A percentile compares a stretch with the other conserved stretches of the same genome.
Evolutionary conservation across 2,797 vertebrate species (phyloP).

Genomic region (Microhierax caerulescens): DNA sequence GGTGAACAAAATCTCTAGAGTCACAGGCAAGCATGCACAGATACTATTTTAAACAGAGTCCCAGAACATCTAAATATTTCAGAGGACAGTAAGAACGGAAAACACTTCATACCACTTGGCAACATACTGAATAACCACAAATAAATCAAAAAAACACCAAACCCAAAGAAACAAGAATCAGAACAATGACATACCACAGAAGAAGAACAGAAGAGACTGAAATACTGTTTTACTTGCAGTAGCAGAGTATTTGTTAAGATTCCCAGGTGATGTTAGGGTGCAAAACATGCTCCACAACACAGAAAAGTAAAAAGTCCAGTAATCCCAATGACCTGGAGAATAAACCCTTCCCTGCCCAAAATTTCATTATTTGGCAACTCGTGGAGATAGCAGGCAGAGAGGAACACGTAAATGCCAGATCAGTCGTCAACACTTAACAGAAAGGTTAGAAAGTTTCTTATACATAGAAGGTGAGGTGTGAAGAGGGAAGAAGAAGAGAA

Average conservation of each 20-base stretch:
- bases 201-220: neutral
- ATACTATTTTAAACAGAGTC: neutral
- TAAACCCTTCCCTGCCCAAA: neutral
- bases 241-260: neutral
- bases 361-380: neutral
- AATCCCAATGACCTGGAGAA: neutral
- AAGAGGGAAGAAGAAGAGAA: neutral
- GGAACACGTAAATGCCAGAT: neutral
- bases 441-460: neutral
- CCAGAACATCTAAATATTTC: neutral
- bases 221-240: neutral
- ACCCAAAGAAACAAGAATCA: neutral
- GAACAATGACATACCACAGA: neutral
- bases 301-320: neutral
- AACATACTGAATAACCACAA: neutral
- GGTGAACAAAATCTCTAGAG: neutral
- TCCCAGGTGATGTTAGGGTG: neutral
- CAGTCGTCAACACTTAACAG: neutral
- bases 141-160: neutral
- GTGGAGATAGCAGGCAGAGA: neutral
- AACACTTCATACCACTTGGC: neutral
- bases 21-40: neutral
- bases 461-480: neutral
- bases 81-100: neutral
- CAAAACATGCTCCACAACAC: neutral